Percentiles rank a stretch among this genome's conserved stretches.
phyloP scores from a whole-genome alignment of 2,113 vertebrate genomes.

The Oryzias melastigma region DNA sequence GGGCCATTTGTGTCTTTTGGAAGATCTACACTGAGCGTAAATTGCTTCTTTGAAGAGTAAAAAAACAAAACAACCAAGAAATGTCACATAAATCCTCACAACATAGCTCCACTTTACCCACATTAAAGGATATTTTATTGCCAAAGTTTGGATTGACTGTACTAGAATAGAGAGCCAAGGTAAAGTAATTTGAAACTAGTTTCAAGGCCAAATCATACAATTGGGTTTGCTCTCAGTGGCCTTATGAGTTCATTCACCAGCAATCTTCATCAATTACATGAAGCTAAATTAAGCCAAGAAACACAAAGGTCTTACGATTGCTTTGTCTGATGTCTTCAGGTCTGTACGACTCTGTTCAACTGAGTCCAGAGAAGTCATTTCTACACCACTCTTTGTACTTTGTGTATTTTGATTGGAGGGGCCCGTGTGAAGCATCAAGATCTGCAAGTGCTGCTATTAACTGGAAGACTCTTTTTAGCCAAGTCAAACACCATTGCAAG shows the following conservation, averaged over 20 bases:
- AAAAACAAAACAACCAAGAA: too few relatives aligned
- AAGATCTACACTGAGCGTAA: too few relatives aligned
- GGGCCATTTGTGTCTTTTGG: too few relatives aligned
- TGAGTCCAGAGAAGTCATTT: conserved; percentile 17
- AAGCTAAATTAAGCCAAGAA: conserved; percentile 25
- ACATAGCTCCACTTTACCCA: neutral
- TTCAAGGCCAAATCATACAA: conserved; percentile 37
- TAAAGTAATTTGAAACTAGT: conserved; percentile 15
- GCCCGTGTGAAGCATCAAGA: conserved; percentile 24
- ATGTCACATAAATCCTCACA: too few relatives aligned
- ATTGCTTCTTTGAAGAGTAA: too few relatives aligned
- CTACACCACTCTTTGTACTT: conserved; percentile 28
- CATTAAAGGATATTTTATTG: neutral
- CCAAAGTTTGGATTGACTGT: too few relatives aligned
- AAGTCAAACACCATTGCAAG: conserved; percentile 57
- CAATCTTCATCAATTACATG: conserved; percentile 7
- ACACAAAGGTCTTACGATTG: conserved; percentile 17
- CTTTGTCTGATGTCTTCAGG: conserved; percentile 18
- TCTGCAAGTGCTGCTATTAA: conserved; percentile 51
- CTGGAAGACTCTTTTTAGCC: conserved; percentile 36
- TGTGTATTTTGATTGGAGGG: conserved; percentile 52
- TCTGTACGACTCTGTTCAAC: conserved; percentile 17
- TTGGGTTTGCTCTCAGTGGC: conserved; percentile 9
- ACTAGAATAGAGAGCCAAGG: conserved; percentile 1
- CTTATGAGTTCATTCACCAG: neutral